Base-by-base conservation (phyloP, 2,797 vertebrate genomes). In the Passerculus sandwichensis region DNA sequence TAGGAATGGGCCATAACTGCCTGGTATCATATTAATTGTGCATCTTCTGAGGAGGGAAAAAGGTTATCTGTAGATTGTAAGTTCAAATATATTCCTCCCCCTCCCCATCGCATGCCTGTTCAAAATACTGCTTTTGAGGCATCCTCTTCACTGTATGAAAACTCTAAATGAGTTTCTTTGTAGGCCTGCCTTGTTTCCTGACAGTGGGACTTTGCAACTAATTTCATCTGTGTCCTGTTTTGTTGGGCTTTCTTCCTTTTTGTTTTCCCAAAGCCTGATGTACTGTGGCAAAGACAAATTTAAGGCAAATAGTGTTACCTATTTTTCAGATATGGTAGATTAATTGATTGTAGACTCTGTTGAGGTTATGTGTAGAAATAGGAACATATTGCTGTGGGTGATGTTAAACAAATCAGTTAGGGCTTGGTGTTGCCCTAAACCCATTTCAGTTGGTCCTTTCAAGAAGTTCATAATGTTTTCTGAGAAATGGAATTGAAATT, bases 401-500 rank as follows among this genome's bases (percentile, higher is more conserved):
- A 26, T 83, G 71, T 67, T 82, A 66, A 59, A 76, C 60, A 85
- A 76, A 76, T 75, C 17, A 22, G 4, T 81, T 59, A 79, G 57
- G 54, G 60, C 59, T 77, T 93, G 45, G 13, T 79, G 54, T 85
- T 85, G 85, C 69, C 32, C 36, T 81, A 47, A 47, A 62, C 59
- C 71, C 15, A 11, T 69, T 94, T 96, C 92, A 48, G 16, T 42
- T 73, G 84, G 20, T 76, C n/a, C 13, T 83, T 82, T 54, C 10
- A 26, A 47, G 57, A 76, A 54, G 17, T 74, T 88, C 27, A 15
- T 64, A 1, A 29, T 88, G 62, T 91, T 82, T 86, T 78, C 48
- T 88, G 51, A 75, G 67, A 93, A 94, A 91, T 79, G 36, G 77
- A 94, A 64, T 75, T 59, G 18, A 89, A 32, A 78, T 92, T 22